phyloP scores from a whole-genome alignment of 2,797 vertebrate species.

The Sternotherus odoratus region DNA sequence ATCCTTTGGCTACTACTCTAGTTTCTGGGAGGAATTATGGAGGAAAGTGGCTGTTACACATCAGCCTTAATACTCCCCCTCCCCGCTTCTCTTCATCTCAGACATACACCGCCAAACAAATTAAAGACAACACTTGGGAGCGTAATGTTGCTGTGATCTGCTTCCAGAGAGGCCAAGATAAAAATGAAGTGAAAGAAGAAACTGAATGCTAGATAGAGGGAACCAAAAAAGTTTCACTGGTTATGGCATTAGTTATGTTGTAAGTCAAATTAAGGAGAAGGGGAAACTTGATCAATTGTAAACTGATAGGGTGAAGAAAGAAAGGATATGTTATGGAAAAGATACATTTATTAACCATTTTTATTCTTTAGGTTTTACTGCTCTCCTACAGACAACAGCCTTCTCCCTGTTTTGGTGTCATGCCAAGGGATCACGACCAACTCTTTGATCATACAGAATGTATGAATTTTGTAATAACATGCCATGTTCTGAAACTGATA shows the following conservation, averaged over 20 bases:
- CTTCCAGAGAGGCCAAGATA: constrained; percentile 48
- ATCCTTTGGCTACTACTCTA: constrained; percentile 47
- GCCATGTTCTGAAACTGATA: neutral
- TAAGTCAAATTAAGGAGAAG: constrained; percentile 58
- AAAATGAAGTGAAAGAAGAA: constrained; percentile 47
- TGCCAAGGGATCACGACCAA: neutral
- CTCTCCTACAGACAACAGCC: neutral
- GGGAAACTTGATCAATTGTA: constrained; percentile 39
- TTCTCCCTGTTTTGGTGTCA: neutral
- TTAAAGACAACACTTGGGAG: constrained; percentile 54
- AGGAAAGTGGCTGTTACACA: constrained; percentile 52
- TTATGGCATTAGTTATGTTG: constrained; percentile 17
- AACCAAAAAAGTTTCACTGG: constrained; percentile 33
- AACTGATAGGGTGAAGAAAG: constrained; percentile 25
- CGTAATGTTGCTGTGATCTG: constrained; percentile 28
- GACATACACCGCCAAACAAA: constrained; percentile 50
- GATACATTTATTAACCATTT: neutral
- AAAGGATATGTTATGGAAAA: neutral
- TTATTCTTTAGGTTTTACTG: neutral
- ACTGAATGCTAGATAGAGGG: neutral
- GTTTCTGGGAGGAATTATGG: constrained; percentile 18
- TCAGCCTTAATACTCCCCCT: constrained; percentile 35
- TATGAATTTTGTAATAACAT: neutral
- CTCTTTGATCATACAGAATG: neutral
- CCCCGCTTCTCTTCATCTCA: constrained; percentile 51